Evolutionary conservation across 2,888 invertebrate species (phyloP), one percentile per base, ranked within the genome.

Genomic region (Erpobdella octoculata): DNA sequence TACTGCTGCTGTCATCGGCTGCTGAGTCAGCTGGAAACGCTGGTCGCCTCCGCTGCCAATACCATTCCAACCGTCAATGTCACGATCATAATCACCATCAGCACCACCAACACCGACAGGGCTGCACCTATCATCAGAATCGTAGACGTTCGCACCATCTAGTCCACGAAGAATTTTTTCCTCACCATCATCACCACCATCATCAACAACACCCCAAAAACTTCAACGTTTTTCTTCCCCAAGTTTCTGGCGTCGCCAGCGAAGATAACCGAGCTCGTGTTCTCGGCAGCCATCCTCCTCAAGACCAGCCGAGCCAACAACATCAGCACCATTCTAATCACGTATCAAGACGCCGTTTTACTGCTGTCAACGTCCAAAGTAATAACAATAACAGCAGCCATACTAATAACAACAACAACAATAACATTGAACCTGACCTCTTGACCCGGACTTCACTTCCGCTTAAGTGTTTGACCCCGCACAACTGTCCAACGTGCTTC

Each of bases 161-260:
- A 53, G 28, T 21, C 28, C 21, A 28, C 21, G 53, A 53, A 6
- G 31, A 62, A n/a, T 35, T 33, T 28, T n/a, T 2, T 62, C 62
- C 62, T 62, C 31, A 31, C 62, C 21, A n/a, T 62, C 62, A 62
- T 62, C 62, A 62, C 18, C 62, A 62, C 33, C 62, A 33, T 62
- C 35, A 62, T 62, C 62, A 62, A 33, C 62, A 58, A 12, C 2
- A n/a, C 62, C 3, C 33, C 35, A 2, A 8, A n/a, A 33, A 33
- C 31, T 1, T 33, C 31, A 61, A 4, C 28, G 4, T 12, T 18
- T 25, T 8, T 35, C 1, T 62, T 31, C 2, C 1, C 35, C n/a
- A n/a, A 62, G 18, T 62, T 8, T 33, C 15, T 8, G n/a, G n/a
- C 31, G 31, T 33, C 31, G 31, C 62, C 31, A 62, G 15, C 31